These are phyloP conservation scores for Micropoecilia bifurca DNA, from an alignment of 2,797 vertebrate species.

Conservation along the genomic window DNA sequence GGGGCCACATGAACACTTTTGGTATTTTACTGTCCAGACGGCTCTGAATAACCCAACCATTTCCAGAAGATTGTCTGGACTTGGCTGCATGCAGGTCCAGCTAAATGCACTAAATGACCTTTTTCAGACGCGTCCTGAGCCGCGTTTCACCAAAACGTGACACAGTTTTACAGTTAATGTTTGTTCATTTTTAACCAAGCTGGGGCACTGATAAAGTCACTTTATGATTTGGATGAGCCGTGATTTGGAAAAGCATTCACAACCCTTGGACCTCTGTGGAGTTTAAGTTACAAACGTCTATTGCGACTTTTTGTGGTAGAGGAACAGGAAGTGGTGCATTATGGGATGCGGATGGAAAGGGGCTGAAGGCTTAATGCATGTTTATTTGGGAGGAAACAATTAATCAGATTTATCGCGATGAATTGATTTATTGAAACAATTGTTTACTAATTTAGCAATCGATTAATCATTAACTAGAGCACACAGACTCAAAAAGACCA, in stretches of 20 bases:
- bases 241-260: neutral
- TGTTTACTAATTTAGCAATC: no score
- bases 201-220: neutral
- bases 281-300: neutral
- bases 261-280: neutral
- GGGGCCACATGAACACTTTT: neutral
- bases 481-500: no score
- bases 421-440: no score
- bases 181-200: neutral
- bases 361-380: no score
- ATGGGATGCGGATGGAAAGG: neutral
- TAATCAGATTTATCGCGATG: no score
- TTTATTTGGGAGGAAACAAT: no score
- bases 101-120: neutral
- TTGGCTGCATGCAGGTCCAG: neutral
- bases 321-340: neutral
- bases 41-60: neutral
- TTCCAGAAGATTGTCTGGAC: neutral
- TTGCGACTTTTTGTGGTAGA: neutral
- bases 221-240: neutral
- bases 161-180: neutral
- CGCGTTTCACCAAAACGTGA: neutral
- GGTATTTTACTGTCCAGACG: neutral
- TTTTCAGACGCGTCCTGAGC: neutral
- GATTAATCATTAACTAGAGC: no score